Base-by-base conservation (phyloP, 2,113 vertebrate species). In the Rhabdornis inornatus region DNA sequence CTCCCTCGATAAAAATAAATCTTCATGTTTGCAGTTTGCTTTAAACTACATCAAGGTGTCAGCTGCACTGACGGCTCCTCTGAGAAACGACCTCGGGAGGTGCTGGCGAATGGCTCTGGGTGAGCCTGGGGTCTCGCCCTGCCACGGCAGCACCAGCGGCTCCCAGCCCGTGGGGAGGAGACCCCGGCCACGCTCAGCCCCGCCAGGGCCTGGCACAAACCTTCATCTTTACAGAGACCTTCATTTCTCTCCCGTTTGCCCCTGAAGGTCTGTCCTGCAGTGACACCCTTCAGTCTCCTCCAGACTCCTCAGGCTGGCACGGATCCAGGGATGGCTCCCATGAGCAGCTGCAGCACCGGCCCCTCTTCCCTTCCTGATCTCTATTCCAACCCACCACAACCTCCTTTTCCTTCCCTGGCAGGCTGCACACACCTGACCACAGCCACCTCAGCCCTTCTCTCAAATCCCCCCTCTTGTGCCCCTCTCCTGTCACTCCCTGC, bases 21-120 rank as follows among this genome's bases (percentile, higher is more conserved):
- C 95, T 86, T 79, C 70, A 20, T 76, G 88, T 87, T 71, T 83
- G 90, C 92, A 83, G 93, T 90, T 97, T 86, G 84, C 96, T 81
- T 64, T 88, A 75, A 90, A 83, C 94, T 92, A 86, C 93, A 93
- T 94, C 94, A 96, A 95, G 92, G 94, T 96, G 95, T 90, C 94
- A 93, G 85, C 60, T 37, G 92, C 44, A 11, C 86, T 81, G 94
- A 92, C 2, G 64, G 93, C 90, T 95, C 64, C 56, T 79, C 83
- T 95, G 95, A 96, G 94, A 86, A 89, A 93, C 20, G 45, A 20
- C 61, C 59, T 64, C 88, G 1, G 82, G 7, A 78, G 83, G 83
- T n/a, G 91, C 94, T 1, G 5, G 89, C 61, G 68, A 68, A 82
- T 7, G 33, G 86, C 87, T 78, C 87, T 0, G 27, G 77, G 30